These are phyloP conservation scores for Proisotoma minuta DNA, from an alignment of 2,888 invertebrate species.

Conservation along the genomic window DNA sequence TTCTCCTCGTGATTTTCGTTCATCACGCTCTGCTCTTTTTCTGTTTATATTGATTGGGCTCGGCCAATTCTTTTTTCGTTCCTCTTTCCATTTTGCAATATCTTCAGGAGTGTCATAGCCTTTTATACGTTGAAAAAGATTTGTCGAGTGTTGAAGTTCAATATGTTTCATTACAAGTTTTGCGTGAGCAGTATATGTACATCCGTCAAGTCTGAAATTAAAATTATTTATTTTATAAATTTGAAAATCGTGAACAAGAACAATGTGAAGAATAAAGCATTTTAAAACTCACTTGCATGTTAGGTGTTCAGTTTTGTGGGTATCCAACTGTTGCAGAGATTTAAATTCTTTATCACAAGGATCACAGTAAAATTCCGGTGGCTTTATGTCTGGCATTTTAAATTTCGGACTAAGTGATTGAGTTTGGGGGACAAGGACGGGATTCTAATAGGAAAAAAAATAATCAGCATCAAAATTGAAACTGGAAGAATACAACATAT, in stretches of 20 bases:
- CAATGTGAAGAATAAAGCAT: too few species aligned
- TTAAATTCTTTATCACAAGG: constrained; percentile 75
- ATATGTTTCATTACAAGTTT: constrained; percentile 75
- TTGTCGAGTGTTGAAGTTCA: constrained; percentile 76
- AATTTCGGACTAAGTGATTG: too few species aligned
- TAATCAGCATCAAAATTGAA: too few species aligned
- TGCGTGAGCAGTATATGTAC: constrained; percentile 71
- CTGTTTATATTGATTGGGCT: constrained; percentile 65
- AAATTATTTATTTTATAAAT: not conserved
- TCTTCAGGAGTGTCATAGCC: constrained; percentile 73
- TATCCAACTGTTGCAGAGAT: constrained; percentile 58
- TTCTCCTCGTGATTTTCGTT: constrained; percentile 70
- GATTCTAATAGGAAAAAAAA: too few species aligned
- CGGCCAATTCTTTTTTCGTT: constrained; percentile 73
- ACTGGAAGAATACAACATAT: too few species aligned
- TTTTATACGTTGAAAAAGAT: constrained; percentile 72
- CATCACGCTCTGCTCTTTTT: constrained; percentile 59
- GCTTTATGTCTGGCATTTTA: too few species aligned
- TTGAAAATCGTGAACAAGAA: not conserved
- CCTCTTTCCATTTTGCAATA: constrained; percentile 75
- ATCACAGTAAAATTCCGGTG: constrained; percentile 54
- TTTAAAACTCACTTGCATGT: constrained; percentile 55
- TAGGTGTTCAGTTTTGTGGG: constrained; percentile 70
- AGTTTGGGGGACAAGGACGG: too few species aligned
- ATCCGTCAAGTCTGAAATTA: constrained; percentile 65